Evolutionary conservation across 2,113 vertebrate species (phyloP).

Genomic region (Zapornia atra): DNA sequence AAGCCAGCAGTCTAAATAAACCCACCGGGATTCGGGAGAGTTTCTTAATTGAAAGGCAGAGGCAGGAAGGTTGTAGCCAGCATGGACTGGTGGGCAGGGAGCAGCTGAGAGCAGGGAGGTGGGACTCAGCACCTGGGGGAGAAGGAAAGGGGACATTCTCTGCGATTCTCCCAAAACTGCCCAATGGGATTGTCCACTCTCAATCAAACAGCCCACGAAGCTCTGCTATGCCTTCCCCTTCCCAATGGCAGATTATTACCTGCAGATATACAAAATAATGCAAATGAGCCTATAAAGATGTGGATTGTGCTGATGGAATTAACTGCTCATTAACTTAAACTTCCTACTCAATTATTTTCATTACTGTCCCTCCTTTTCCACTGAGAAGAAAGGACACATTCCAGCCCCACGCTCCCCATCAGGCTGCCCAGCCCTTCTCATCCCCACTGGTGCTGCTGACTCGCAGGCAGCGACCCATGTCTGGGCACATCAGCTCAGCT

Average conservation of each 20-base stretch:
- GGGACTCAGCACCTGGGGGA: background rate
- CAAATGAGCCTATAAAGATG: constrained; percentile 16
- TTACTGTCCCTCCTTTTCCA: background rate
- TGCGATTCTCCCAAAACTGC: accelerated
- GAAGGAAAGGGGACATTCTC: background rate
- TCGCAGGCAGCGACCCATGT: background rate
- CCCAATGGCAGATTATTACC: background rate
- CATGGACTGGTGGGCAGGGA: accelerated
- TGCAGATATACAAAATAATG: constrained; percentile 29
- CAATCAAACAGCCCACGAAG: background rate
- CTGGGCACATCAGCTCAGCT: background rate
- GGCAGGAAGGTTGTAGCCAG: background rate
- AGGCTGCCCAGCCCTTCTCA: background rate
- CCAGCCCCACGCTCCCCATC: accelerated
- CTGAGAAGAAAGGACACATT: background rate
- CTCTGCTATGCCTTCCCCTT: background rate
- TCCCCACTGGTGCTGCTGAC: too few relatives aligned
- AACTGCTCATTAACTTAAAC: constrained; percentile 47
- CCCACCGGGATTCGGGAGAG: background rate
- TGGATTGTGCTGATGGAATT: constrained; percentile 46
- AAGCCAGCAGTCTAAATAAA: background rate
- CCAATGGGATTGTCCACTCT: accelerated
- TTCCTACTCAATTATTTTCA: constrained; percentile 42
- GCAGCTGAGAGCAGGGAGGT: background rate
- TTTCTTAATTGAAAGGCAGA: background rate